Base-by-base conservation (phyloP, 2,888 invertebrate genomes). In the Epinotia brunnichana region DNA sequence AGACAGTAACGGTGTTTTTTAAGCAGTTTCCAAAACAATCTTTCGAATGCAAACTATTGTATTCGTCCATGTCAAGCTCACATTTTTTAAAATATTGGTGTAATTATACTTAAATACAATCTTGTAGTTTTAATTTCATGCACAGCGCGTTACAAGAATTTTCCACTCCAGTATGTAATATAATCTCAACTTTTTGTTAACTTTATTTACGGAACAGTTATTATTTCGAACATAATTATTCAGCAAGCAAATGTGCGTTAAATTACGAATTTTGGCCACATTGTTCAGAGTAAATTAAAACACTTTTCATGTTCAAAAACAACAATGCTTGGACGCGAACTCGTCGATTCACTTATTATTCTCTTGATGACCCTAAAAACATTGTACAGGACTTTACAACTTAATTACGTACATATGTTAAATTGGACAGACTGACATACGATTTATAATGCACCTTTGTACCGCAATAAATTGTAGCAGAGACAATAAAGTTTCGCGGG, bases 341-440 rank as follows among this genome's bases (percentile, higher is more conserved):
- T 78, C 75, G 78, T 76, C 83, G 81, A 82, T 83, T 81, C 78
- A 81, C 81, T 78, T 84, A 81, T 73, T 72, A 72, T 80, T 82
- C 81, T 82, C 83, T 81, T 82, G 85, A 85, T 85, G 81, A 82
- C 81, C 82, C 86, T 86, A 88, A 88, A 86, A 90, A 87, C 84
- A 82, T 80, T 86, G 82, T 84, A 81, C 82, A 78, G 83, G 89
- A 88, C 86, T 91, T 91, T 87, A 92, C 87, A 85, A 85, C 89
- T 89, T 92, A 93, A 93, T 93, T 89, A 88, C 87, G 77, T 89
- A 92, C 92, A 92, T 92, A 87, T 92, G 92, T 93, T 92, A 89
- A 84, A 84, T 80, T 79, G 77, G 82, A 78, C 80, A 77, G 81
- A 81, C 84, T 83, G 85, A 85, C 87, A 69, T 68, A 86, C 90